phyloP scores from a whole-genome alignment of 2,797 vertebrate species.

The Loris lydekkerianus region DNA sequence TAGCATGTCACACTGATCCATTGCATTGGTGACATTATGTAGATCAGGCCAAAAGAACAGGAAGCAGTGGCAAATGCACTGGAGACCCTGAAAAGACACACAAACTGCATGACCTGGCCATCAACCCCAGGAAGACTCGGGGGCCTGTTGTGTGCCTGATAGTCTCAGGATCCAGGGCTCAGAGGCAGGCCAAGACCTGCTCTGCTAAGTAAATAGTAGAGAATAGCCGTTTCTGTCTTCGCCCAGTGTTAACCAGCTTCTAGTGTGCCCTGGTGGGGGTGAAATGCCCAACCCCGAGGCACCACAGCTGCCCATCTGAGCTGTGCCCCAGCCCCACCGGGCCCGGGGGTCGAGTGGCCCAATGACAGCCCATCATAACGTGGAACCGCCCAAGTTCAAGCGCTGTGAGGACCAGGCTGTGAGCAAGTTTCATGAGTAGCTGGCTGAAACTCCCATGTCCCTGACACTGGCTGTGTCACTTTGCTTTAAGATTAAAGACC shows the following conservation, averaged over 20 bases:
- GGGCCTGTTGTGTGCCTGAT: not conserved
- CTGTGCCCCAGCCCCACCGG: too few species aligned
- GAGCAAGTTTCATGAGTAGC: too few species aligned
- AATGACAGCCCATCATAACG: fast-evolving
- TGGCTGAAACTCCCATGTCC: fast-evolving
- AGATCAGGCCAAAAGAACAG: not conserved
- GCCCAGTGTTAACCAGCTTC: not conserved
- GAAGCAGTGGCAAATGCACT: fast-evolving
- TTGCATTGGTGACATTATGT: not conserved
- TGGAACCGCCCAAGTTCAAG: fast-evolving
- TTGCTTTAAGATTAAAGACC: too few species aligned
- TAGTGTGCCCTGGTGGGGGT: not conserved
- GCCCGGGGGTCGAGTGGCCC: not conserved
- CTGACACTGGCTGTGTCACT: not conserved
- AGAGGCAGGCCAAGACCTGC: not conserved
- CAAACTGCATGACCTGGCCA: fast-evolving
- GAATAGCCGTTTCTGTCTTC: not conserved
- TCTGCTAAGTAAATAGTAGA: not conserved
- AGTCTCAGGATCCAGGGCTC: fast-evolving
- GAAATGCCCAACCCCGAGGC: too few species aligned
- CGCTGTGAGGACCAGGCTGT: too few species aligned
- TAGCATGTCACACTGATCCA: fast-evolving
- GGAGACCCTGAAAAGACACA: not conserved
- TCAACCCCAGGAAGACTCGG: not conserved
- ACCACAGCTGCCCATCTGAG: fast-evolving